Percentiles rank a stretch among this genome's conserved stretches.
Conservation (phyloP, 2,113 vertebrate species). For the Stegastes partitus region DNA sequence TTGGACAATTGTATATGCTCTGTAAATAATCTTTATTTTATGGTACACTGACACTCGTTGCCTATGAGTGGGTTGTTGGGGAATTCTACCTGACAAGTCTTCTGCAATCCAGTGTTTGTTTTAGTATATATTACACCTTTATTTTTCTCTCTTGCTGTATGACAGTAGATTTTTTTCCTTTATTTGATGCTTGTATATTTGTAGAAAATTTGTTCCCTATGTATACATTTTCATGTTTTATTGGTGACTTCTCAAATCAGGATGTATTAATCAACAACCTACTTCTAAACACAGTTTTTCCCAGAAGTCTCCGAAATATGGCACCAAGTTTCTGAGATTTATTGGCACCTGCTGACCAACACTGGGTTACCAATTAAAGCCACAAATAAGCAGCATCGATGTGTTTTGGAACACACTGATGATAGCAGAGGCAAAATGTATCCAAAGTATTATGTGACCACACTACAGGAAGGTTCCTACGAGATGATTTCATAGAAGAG, state of each 20-base stretch:
- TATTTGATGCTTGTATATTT: constrained; percentile 80
- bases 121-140: constrained; percentile 69
- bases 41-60: constrained; percentile 74
- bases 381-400: constrained; percentile 16
- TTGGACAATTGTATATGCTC: constrained; percentile 86
- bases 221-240: constrained; percentile 61
- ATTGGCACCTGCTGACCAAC: constrained; percentile 10
- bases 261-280: constrained; percentile 28
- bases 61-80: constrained; percentile 59
- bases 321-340: background rate
- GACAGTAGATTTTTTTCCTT: constrained; percentile 58
- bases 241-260: constrained; percentile 14
- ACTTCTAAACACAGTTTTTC: constrained; percentile 30
- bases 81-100: constrained; percentile 61
- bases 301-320: constrained; percentile 23
- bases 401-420: background rate
- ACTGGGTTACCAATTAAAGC: constrained; percentile 33
- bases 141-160: constrained; percentile 70
- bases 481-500: background rate
- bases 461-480: constrained; percentile 34
- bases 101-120: constrained; percentile 70
- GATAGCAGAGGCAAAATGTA: background rate
- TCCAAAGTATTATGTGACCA: constrained; percentile 20
- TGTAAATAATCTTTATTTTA: constrained; percentile 86
- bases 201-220: constrained; percentile 69